Evolutionary conservation across 2,888 invertebrate species (phyloP).

Genomic region (Ophion ellenae): DNA sequence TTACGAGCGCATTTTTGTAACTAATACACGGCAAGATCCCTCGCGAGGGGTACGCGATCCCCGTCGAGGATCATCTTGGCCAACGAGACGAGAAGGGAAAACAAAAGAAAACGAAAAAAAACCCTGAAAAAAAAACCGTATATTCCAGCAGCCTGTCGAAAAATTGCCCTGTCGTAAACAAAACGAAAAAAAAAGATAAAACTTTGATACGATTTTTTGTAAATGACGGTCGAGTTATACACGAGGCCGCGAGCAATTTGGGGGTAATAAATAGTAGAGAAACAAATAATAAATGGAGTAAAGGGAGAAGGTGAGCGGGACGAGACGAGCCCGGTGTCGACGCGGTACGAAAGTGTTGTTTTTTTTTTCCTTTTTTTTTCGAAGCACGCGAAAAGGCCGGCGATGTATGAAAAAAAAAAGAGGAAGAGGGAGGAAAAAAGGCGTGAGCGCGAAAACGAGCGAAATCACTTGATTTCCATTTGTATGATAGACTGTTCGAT

Average conservation of each 20-base stretch:
- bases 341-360: constrained; percentile 26
- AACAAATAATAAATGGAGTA: constrained; percentile 19
- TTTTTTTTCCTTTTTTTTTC: background rate
- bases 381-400: background rate
- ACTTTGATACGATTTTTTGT: constrained; percentile 67
- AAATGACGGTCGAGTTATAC: constrained; percentile 50
- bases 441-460: constrained; percentile 13
- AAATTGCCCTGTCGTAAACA: constrained; percentile 54
- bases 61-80: constrained; percentile 37
- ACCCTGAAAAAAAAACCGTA: constrained; percentile 29
- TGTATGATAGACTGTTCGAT: constrained; percentile 59
- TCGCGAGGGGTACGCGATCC: constrained; percentile 18
- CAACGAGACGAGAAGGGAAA: constrained; percentile 13
- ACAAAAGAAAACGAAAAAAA: constrained; percentile 10
- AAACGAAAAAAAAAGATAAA: constrained; percentile 28
- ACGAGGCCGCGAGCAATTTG: constrained; percentile 27
- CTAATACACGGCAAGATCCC: constrained; percentile 24
- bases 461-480: constrained; percentile 38
- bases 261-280: background rate
- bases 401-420: constrained; percentile 1
- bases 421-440: background rate
- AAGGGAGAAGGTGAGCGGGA: background rate
- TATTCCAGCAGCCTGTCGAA: constrained; percentile 61
- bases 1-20: constrained; percentile 62
- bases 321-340: background rate